Percentiles rank a stretch among this genome's conserved stretches.
Evolutionary conservation across 2,797 vertebrate species (phyloP).

Genomic region (Mallotus villosus): DNA sequence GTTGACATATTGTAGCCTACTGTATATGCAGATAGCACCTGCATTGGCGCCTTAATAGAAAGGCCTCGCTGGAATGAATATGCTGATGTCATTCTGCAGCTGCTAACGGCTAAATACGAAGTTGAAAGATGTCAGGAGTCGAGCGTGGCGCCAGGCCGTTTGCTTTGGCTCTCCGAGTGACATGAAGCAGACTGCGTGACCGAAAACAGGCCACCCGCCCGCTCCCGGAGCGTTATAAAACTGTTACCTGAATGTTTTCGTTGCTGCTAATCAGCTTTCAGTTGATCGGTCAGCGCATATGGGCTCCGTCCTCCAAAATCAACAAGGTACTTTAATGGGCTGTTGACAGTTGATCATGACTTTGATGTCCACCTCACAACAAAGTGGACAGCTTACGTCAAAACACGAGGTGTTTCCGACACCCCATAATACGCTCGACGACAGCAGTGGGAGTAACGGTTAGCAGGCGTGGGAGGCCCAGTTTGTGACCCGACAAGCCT

Average conservation of each 20-base stretch:
- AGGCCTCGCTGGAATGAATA: constrained; percentile 30
- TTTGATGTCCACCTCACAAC: constrained; percentile 55
- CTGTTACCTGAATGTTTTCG: constrained; percentile 46
- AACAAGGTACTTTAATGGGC: constrained; percentile 60
- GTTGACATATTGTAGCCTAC: not conserved
- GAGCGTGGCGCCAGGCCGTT: constrained; percentile 38
- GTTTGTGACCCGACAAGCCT: constrained; percentile 9
- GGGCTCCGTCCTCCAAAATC: constrained; percentile 54
- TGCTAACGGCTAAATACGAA: constrained; percentile 32
- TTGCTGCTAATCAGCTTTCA: constrained; percentile 48
- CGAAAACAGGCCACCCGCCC: constrained; percentile 13
- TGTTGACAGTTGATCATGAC: constrained; percentile 49
- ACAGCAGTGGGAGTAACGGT: constrained; percentile 12
- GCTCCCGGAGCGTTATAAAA: constrained; percentile 49
- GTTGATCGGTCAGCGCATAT: constrained; percentile 40
- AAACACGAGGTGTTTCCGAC: constrained; percentile 47
- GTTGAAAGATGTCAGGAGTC: constrained; percentile 23
- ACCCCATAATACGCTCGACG: constrained; percentile 34
- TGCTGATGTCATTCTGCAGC: constrained; percentile 53
- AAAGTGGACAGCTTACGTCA: constrained; percentile 47
- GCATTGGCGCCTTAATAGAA: constrained; percentile 14
- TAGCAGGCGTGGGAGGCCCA: not conserved
- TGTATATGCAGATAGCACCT: constrained; percentile 25
- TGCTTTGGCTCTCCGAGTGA: constrained; percentile 44
- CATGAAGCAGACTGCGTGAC: not conserved